Percentiles rank a stretch among this genome's conserved stretches.
These are phyloP conservation scores for Pentalonia nigronervosa DNA, from an alignment of 1,140 invertebrate genomes.

Conservation along the genomic window DNA sequence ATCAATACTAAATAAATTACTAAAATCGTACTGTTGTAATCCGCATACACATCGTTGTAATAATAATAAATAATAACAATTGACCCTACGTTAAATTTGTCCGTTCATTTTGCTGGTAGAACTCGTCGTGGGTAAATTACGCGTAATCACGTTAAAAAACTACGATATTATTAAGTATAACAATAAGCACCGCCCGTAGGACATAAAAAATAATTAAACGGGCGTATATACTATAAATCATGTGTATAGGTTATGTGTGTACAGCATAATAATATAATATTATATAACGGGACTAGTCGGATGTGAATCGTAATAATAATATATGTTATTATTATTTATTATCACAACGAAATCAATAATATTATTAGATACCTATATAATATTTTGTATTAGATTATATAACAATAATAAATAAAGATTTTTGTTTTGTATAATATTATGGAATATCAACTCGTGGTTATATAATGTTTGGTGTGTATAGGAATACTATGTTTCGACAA, in stretches of 20 bases:
- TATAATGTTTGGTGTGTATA: slow-evolving; percentile 7
- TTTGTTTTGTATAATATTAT: neutral
- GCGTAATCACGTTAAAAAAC: neutral
- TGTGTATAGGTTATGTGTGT: neutral
- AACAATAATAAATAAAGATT: neutral
- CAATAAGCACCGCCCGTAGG: neutral
- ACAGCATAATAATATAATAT: neutral
- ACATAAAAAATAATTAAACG: neutral
- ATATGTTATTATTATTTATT: neutral
- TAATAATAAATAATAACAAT: neutral
- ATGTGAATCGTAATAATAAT: neutral
- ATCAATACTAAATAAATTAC: slow-evolving; percentile 5
- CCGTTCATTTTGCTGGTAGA: neutral
- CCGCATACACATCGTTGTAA: neutral
- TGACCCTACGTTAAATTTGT: neutral
- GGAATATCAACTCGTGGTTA: neutral
- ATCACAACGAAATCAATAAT: slow-evolving; percentile 17
- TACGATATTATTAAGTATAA: neutral
- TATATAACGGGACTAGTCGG: neutral
- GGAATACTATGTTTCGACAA: neutral
- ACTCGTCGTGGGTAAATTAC: neutral
- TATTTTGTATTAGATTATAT: slow-evolving; percentile 11
- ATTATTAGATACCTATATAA: neutral
- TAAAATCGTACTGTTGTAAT: neutral
- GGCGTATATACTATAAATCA: neutral